A percentile compares a stretch with the other conserved stretches of the same genome.
Evolutionary conservation across 2,888 invertebrate species (phyloP).

Genomic region (Orthosia cruda): DNA sequence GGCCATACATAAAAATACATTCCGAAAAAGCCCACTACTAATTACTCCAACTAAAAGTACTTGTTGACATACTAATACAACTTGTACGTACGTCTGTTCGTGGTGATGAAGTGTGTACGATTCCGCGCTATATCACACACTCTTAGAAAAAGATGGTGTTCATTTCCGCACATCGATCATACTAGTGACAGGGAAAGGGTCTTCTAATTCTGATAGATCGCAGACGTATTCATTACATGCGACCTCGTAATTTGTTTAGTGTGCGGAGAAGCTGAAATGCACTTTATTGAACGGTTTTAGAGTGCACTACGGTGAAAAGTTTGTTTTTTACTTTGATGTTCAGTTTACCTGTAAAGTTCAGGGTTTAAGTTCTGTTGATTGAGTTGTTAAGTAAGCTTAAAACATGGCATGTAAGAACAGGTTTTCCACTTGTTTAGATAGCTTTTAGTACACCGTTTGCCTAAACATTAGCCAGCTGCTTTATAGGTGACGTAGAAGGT

Average conservation of each 20-base stretch:
- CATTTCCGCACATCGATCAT: conserved; percentile 91
- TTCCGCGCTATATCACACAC: conserved; percentile 82
- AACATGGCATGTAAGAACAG: neutral
- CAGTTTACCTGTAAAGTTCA: conserved; percentile 19
- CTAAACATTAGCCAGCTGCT: neutral
- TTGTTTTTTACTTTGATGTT: conserved; percentile 17
- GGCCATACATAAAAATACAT: neutral
- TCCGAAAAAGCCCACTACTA: neutral
- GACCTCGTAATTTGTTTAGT: conserved; percentile 80
- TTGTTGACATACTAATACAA: conserved; percentile 37
- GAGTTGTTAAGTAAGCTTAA: conserved; percentile 2
- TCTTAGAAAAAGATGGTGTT: conserved; percentile 90
- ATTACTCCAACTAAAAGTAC: conserved; percentile 29
- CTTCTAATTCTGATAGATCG: conserved; percentile 91
- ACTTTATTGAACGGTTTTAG: conserved; percentile 49
- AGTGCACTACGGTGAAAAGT: conserved; percentile 16
- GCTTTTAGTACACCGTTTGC: neutral
- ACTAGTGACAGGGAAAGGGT: conserved; percentile 87
- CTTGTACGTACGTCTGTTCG: conserved; percentile 38
- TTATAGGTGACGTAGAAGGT: neutral
- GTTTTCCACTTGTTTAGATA: conserved; percentile 7
- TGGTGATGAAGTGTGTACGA: conserved; percentile 77
- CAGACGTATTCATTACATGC: conserved; percentile 86
- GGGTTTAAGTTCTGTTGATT: conserved; percentile 19
- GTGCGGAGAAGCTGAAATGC: conserved; percentile 43